Percentiles rank a stretch among this genome's conserved stretches.
Conservation (phyloP, 2,888 invertebrate genomes). For the Eupithecia insigniata region DNA sequence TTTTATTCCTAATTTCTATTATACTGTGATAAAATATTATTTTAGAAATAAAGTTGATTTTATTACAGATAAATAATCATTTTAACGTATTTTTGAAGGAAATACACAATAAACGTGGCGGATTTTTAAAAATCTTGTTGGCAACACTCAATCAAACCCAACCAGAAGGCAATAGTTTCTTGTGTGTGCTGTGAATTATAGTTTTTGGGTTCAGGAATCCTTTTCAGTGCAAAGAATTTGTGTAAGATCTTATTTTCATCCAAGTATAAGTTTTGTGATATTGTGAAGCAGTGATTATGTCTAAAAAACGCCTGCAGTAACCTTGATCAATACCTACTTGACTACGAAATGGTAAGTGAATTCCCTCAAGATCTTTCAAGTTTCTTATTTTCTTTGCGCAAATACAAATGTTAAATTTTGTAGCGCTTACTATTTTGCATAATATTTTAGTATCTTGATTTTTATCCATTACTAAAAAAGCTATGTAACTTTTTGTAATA, state of each 20-base stretch:
- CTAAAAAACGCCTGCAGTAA: slow-evolving; percentile 44
- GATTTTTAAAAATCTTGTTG: no score
- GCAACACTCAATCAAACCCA: no score
- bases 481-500: background rate
- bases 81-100: no score
- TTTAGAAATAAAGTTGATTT: no score
- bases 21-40: no score
- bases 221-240: background rate
- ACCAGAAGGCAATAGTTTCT: slow-evolving; percentile 1
- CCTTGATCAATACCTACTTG: slow-evolving; percentile 55
- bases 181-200: background rate
- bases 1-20: no score
- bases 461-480: background rate
- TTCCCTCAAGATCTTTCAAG: slow-evolving; percentile 29
- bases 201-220: background rate
- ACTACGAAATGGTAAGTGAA: slow-evolving; percentile 54
- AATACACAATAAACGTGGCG: no score
- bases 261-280: slow-evolving; percentile 15
- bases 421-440: background rate
- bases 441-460: background rate
- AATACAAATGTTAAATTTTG: background rate
- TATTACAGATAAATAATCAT: no score
- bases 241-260: background rate
- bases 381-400: background rate
- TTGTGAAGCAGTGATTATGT: slow-evolving; percentile 28